Evolutionary conservation across 2,797 vertebrate genomes (phyloP).

Genomic region (Esox masquinongy): DNA sequence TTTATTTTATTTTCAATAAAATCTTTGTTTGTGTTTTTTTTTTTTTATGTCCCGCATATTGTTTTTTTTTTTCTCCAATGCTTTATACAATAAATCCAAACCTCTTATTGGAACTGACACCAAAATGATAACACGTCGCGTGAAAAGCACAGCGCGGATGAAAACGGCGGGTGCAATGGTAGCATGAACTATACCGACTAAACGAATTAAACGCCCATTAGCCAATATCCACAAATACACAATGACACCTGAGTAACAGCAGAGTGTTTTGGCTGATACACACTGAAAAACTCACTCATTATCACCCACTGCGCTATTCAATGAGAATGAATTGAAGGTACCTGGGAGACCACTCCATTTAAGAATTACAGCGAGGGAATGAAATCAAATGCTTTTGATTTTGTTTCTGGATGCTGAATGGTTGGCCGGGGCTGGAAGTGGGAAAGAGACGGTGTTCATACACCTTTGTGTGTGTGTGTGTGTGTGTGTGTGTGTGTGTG

Average conservation of each 20-base stretch:
- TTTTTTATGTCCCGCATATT: too few species aligned
- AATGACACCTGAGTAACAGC: neutral
- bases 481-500: neutral
- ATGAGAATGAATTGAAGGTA: neutral
- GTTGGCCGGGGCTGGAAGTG: neutral
- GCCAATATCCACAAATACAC: conserved; percentile 10
- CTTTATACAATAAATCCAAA: neutral
- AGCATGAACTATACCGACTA: neutral
- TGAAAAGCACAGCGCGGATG: too few species aligned
- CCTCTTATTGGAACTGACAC: conserved; percentile 5
- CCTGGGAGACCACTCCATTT: neutral
- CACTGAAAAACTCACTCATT: neutral
- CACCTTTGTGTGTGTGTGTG: neutral
- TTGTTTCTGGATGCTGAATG: neutral
- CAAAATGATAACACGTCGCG: conserved; percentile 1
- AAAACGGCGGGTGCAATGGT: neutral
- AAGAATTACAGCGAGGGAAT: neutral
- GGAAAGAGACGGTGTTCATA: neutral
- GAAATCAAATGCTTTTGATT: neutral
- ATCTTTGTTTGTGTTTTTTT: too few species aligned
- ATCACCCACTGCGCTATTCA: neutral
- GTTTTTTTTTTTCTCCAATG: too few species aligned
- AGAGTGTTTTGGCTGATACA: neutral
- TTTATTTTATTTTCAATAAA: too few species aligned
- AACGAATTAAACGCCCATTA: conserved; percentile 12